Base-by-base conservation (phyloP, 2,113 vertebrate genomes). In the Carassius auratus region DNA sequence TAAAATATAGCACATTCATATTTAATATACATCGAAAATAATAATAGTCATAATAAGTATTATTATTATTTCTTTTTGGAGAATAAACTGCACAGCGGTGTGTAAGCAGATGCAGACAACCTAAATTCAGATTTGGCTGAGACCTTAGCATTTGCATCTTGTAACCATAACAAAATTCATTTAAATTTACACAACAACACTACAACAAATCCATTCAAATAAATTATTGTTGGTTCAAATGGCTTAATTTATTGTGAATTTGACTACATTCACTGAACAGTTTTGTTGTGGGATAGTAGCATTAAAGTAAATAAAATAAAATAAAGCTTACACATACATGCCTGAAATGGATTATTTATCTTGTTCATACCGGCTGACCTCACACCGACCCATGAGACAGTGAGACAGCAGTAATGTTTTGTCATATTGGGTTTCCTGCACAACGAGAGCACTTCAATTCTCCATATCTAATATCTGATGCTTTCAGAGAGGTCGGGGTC, bases 351-450 rank as follows among this genome's bases (percentile, higher is more conserved):
- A 78, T 38, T 42, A 36, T 62, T 61, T 61, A 61, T 61, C 33
- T 36, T 42, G 33, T n/a, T 66, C 66, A 84, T 21, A 23, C 30
- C 5, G 71, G 45, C 45, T 86, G 79, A 85, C 68, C 75, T 75
- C 68, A 84, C 52, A 59, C 36, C 19, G 42, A 76, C 76, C 26
- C 62, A 64, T 76, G 55, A 52, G 52, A 48, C 9, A 15, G n/a
- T 36, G 36, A 59, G 42, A 81, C 36, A 17, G 71, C 61, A 84
- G 82, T 82, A 77, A 71, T 45, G 52, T 64, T 84, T 50, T 42
- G 78, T 76, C 76, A 85, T 77, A 82, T 77, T 71, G 82, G 38
- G 69, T 86, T 81, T 73, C 82, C 57, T 26, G 59, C 82, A 59
- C 59, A 84, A 26, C 38, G 13, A 81, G 13, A 42, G 73, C 83